Conservation (phyloP, 2,797 vertebrate species). For the Siniperca obscura region DNA sequence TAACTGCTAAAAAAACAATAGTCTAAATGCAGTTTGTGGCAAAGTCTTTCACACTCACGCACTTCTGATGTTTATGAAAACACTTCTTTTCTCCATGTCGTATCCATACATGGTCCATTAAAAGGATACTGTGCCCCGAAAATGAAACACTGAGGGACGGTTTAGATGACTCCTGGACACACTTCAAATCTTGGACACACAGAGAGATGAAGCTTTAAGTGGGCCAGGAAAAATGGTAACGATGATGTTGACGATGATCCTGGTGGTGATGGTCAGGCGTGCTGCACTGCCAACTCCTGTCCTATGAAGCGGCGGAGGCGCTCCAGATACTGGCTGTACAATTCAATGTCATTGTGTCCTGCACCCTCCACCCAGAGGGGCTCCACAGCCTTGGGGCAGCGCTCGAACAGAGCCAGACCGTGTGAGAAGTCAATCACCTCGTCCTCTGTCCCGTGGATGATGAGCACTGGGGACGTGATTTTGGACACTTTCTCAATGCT, state of each 20-base stretch:
- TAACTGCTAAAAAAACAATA: conserved; percentile 26
- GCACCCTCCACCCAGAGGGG: conserved; percentile 96
- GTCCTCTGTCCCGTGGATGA: conserved; percentile 96
- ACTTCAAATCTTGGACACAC: conserved; percentile 17
- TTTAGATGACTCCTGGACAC: conserved; percentile 19
- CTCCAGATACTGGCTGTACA: conserved; percentile 96
- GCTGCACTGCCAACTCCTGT: conserved; percentile 89
- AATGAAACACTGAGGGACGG: conserved; percentile 20
- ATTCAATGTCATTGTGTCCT: conserved; percentile 95
- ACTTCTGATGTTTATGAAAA: conserved; percentile 25
- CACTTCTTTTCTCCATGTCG: not conserved
- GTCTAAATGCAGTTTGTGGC: conserved; percentile 30
- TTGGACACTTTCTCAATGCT: conserved; percentile 97
- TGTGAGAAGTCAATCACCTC: conserved; percentile 98
- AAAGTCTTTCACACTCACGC: conserved; percentile 27
- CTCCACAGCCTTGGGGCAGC: conserved; percentile 95
- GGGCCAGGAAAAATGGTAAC: conserved; percentile 14
- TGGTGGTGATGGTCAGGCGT: conserved; percentile 76
- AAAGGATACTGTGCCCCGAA: conserved; percentile 1
- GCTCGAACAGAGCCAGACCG: conserved; percentile 92
- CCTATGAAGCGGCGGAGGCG: conserved; percentile 93
- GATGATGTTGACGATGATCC: not conserved
- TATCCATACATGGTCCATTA: conserved; percentile 10
- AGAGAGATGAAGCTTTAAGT: conserved; percentile 5
- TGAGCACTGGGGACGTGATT: conserved; percentile 94